A percentile compares a stretch with the other conserved stretches of the same genome.
Evolutionary conservation across 1,140 invertebrate species (phyloP).

Genomic region (Prorops nasuta): DNA sequence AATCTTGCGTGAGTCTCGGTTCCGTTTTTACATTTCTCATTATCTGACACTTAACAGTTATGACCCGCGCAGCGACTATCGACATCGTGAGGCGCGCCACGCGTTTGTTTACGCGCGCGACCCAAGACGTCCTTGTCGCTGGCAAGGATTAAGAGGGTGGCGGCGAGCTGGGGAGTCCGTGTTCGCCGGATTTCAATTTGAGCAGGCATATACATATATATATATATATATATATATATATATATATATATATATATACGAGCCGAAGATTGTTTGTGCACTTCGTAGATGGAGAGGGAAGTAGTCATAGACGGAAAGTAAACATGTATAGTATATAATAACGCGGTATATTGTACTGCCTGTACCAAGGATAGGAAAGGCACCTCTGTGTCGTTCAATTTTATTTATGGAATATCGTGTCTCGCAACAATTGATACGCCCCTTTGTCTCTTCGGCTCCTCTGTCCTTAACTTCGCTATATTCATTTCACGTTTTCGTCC

Average conservation of each 20-base stretch:
- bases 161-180: background rate
- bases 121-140: background rate
- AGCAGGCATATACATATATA: constrained; percentile 3
- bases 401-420: background rate
- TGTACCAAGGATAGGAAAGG: background rate
- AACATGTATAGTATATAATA: constrained; percentile 9
- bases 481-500: too few relatives aligned
- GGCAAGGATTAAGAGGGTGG: background rate
- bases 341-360: background rate
- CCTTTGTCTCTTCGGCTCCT: too few relatives aligned
- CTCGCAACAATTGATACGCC: background rate
- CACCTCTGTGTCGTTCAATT: background rate
- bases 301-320: too few relatives aligned
- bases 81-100: too few relatives aligned
- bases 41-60: background rate
- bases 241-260: constrained; percentile 5
- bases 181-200: constrained; percentile 3
- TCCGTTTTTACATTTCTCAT: background rate
- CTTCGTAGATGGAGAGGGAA: too few relatives aligned
- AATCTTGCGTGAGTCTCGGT: background rate
- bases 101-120: background rate
- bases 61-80: background rate
- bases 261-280: constrained; percentile 28
- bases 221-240: constrained; percentile 16
- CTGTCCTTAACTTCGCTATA: too few relatives aligned